Percentiles rank a stretch among this genome's conserved stretches.
These are phyloP conservation scores for Eupithecia centaureata DNA, from an alignment of 2,888 invertebrate species.

Conservation along the genomic window DNA sequence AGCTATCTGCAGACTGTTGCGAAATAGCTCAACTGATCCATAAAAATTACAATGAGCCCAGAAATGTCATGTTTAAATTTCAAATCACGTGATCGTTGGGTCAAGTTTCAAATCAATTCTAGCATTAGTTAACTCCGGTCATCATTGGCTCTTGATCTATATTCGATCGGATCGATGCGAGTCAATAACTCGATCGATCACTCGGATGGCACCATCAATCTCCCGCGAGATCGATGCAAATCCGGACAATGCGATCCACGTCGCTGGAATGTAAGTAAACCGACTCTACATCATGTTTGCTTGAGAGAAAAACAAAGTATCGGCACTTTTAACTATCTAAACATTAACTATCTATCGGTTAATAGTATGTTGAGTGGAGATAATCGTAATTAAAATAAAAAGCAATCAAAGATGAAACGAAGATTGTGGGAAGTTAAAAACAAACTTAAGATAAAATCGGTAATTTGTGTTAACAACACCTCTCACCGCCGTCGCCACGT, in stretches of 20 bases:
- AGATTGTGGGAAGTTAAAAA: slow-evolving; percentile 8
- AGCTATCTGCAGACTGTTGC: no score
- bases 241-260: slow-evolving; percentile 35
- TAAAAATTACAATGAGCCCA: background rate
- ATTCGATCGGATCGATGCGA: slow-evolving; percentile 35
- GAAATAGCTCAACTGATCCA: no score
- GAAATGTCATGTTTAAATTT: background rate
- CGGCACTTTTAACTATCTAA: background rate
- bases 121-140: background rate
- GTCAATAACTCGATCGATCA: slow-evolving; percentile 46
- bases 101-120: background rate
- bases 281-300: background rate
- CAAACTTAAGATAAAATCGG: slow-evolving; percentile 22
- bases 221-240: slow-evolving; percentile 42
- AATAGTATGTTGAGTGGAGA: background rate
- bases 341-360: background rate
- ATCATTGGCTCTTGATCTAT: slow-evolving; percentile 13
- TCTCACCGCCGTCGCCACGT: background rate
- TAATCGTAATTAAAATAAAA: background rate
- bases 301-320: background rate
- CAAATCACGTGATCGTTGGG: background rate
- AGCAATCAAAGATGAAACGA: slow-evolving; percentile 8
- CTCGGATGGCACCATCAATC: slow-evolving; percentile 44
- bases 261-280: slow-evolving; percentile 24
- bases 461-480: slow-evolving; percentile 16